phyloP scores from a whole-genome alignment of 2,113 vertebrate genomes.

The Syngnathus typhle region DNA sequence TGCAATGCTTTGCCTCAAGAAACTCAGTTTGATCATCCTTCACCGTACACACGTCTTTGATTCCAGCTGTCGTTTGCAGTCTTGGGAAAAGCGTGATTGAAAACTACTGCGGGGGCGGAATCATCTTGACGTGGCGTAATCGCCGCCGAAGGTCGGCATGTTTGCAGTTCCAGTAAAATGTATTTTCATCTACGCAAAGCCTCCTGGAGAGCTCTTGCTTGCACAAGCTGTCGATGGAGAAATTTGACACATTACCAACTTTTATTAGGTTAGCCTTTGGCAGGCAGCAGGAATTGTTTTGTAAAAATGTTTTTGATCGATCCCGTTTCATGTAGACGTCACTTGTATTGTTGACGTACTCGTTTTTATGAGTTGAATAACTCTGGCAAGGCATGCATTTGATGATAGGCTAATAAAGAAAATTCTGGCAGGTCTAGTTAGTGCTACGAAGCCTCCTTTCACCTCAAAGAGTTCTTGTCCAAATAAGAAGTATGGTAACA shows the following conservation, averaged over 20 bases:
- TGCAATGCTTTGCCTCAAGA: slow-evolving; percentile 21
- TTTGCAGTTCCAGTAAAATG: slow-evolving; percentile 26
- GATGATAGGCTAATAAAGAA: slow-evolving; percentile 23
- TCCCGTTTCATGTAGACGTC: not conserved
- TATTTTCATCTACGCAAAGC: slow-evolving; percentile 32
- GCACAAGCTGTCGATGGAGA: slow-evolving; percentile 40
- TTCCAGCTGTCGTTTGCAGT: slow-evolving; percentile 50
- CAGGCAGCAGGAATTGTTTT: not conserved
- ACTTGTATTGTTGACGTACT: slow-evolving; percentile 1
- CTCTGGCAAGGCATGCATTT: slow-evolving; percentile 32
- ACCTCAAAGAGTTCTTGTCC: not conserved
- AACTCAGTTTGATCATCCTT: slow-evolving; percentile 43
- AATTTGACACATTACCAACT: slow-evolving; percentile 38
- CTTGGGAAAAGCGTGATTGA: slow-evolving; percentile 34
- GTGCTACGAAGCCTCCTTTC: not conserved
- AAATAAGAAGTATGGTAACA: not conserved
- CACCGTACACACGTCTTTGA: slow-evolving; percentile 57
- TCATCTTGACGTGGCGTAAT: slow-evolving; percentile 36
- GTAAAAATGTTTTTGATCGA: not conserved
- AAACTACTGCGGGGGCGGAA: slow-evolving; percentile 10
- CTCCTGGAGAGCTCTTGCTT: slow-evolving; percentile 28
- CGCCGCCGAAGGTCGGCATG: slow-evolving; percentile 27
- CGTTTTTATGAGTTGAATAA: slow-evolving; percentile 18
- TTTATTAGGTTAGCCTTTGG: slow-evolving; percentile 31
- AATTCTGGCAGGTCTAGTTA: not conserved